Conservation (phyloP, 2,888 invertebrate species). For the Acrocyrtus sp. region DNA sequence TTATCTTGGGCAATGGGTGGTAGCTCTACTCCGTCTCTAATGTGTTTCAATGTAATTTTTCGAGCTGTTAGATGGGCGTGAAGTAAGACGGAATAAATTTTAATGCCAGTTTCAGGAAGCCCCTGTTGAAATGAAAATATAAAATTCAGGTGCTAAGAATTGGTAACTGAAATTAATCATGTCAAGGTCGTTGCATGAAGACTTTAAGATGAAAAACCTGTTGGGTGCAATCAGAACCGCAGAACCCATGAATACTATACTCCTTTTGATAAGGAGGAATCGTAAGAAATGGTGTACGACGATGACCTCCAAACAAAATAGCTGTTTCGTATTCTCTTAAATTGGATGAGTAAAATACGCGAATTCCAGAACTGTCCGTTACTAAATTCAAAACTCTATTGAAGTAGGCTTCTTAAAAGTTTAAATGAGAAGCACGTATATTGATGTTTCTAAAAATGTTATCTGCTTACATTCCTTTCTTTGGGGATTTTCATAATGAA, state of each 20-base stretch:
- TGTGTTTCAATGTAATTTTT: slow-evolving; percentile 79
- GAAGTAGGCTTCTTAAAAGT: not conserved
- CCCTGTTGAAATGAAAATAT: slow-evolving; percentile 23
- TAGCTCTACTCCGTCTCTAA: slow-evolving; percentile 80
- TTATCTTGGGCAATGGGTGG: slow-evolving; percentile 73
- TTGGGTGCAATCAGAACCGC: slow-evolving; percentile 82
- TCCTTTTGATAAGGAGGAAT: slow-evolving; percentile 83
- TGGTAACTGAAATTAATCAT: too few species aligned
- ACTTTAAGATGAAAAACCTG: not conserved
- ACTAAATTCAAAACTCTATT: slow-evolving; percentile 41
- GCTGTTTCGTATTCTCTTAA: slow-evolving; percentile 82
- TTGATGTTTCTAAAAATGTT: not conserved
- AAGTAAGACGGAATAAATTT: slow-evolving; percentile 82
- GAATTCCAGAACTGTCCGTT: slow-evolving; percentile 78
- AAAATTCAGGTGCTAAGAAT: too few species aligned
- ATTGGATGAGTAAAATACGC: slow-evolving; percentile 79
- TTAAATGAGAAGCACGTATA: not conserved
- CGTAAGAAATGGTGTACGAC: slow-evolving; percentile 82
- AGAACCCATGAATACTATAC: slow-evolving; percentile 84
- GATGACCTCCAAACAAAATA: slow-evolving; percentile 80
- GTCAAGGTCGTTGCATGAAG: not conserved
- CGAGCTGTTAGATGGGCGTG: slow-evolving; percentile 85
- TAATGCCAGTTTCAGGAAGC: slow-evolving; percentile 72
- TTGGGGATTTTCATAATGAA: slow-evolving; percentile 83
- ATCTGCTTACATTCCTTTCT: slow-evolving; percentile 50